Evolutionary conservation across 2,113 vertebrate species (phyloP), one percentile per base, ranked within the genome.

Genomic region (Artemisiospiza belli): DNA sequence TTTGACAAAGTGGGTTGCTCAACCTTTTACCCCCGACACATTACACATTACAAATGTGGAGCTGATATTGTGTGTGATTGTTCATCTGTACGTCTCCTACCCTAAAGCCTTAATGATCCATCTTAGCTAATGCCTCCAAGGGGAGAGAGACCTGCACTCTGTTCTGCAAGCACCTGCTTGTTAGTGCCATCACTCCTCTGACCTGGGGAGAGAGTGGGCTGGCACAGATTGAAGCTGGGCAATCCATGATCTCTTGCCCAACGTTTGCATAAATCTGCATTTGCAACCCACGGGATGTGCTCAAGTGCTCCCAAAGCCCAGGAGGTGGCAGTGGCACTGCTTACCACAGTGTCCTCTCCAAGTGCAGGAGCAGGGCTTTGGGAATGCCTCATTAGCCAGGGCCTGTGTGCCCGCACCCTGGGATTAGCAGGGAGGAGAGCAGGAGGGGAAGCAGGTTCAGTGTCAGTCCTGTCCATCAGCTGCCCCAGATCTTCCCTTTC

Each of bases 291-390:
- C 5, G 11, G 82, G 35, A 46, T 80, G 64, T 92, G 37, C 58
- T 92, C 81, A 49, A 33, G 17, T 88, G 55, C 44, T 92, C 85
- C 54, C 49, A 85, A 74, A 90, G 87, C 72, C 90, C 83, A 90
- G 88, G 90, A 94, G 88, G 78, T 93, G 93, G 92, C 92, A 94
- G 90, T 86, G 94, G 87, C 83, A 92, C 39, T 31, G 17, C 35
- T 90, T 76, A 77, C 33, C 43, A 30, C 57, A 8, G 27, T 44
- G 51, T 76, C 37, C 62, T 84, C 68, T 54, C 35, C 15, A 43
- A 72, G 28, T 37, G 81, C 46, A 62, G 41, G 62, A 92, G 63
- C 67, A 63, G 61, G 64, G 61, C 37, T 96, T 35, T 64, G 54
- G 41, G 47, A 58, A 61, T 27, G 73, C 23, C 62, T 84, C 72